Conservation (phyloP, 2,797 vertebrate genomes). For the Octomys mimax region DNA sequence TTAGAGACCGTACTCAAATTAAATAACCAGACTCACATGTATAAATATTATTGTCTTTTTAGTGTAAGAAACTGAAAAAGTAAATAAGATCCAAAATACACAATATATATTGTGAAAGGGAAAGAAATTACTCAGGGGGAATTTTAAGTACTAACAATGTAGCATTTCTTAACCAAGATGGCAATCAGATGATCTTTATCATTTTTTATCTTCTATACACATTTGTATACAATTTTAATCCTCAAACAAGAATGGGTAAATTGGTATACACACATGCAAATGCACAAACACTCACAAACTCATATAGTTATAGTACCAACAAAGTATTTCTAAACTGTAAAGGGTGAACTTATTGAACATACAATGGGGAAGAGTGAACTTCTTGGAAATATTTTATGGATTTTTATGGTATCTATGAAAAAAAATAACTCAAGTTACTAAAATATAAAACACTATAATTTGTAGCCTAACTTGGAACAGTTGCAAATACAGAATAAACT, state of each 20-base stretch:
- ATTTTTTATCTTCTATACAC: neutral
- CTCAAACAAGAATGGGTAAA: neutral
- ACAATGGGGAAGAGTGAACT: neutral
- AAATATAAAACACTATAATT: neutral
- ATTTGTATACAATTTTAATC: neutral
- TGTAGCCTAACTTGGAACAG: neutral
- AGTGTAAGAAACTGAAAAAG: too few relatives aligned
- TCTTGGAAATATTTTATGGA: neutral
- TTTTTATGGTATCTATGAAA: neutral
- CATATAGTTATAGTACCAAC: neutral
- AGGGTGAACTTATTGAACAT: neutral
- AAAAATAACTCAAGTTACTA: neutral
- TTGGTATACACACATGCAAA: rapidly evolving
- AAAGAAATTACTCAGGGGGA: neutral
- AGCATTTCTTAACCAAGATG: neutral
- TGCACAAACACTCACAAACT: rapidly evolving
- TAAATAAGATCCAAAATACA: too few relatives aligned
- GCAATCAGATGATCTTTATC: neutral
- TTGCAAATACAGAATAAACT: neutral
- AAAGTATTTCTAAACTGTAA: neutral
- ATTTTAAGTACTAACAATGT: neutral
- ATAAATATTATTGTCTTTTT: too few relatives aligned
- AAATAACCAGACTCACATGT: too few relatives aligned
- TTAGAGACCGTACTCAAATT: too few relatives aligned
- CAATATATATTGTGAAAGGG: too few relatives aligned